A percentile compares a stretch with the other conserved stretches of the same genome.
These are phyloP conservation scores for Pteria penguin DNA, from an alignment of 2,888 invertebrate species.

Conservation along the genomic window DNA sequence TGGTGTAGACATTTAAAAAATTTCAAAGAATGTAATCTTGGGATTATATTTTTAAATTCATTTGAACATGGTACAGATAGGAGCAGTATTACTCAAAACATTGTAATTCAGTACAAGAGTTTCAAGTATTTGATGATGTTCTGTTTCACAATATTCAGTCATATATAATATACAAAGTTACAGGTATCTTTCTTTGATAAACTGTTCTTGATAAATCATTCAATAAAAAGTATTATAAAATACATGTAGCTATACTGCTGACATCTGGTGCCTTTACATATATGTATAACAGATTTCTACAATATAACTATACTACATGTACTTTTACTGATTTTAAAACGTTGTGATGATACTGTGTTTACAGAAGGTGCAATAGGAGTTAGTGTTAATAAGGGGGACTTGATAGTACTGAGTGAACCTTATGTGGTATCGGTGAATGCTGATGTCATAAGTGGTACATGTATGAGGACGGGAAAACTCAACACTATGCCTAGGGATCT, in stretches of 20 bases:
- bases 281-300: background rate
- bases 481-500: conserved; percentile 63
- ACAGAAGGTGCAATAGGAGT: conserved; percentile 63
- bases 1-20: too few relatives aligned
- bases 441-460: conserved; percentile 58
- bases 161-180: too few relatives aligned
- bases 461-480: conserved; percentile 58
- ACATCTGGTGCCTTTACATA: background rate
- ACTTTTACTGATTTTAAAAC: background rate
- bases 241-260: background rate
- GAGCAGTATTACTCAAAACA: too few relatives aligned
- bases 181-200: too few relatives aligned
- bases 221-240: background rate
- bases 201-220: too few relatives aligned
- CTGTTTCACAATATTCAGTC: too few relatives aligned
- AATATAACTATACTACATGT: background rate
- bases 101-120: too few relatives aligned
- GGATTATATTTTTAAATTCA: too few relatives aligned
- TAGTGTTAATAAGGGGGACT: conserved; percentile 64
- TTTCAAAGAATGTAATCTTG: too few relatives aligned
- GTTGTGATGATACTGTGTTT: background rate
- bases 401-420: conserved; percentile 60
- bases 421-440: conserved; percentile 52
- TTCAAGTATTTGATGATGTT: too few relatives aligned
- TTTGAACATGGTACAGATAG: too few relatives aligned